Percentiles rank a stretch among this genome's conserved stretches.
phyloP scores from a whole-genome alignment of 2,797 vertebrate species.

The Sebastes melanostomus region DNA sequence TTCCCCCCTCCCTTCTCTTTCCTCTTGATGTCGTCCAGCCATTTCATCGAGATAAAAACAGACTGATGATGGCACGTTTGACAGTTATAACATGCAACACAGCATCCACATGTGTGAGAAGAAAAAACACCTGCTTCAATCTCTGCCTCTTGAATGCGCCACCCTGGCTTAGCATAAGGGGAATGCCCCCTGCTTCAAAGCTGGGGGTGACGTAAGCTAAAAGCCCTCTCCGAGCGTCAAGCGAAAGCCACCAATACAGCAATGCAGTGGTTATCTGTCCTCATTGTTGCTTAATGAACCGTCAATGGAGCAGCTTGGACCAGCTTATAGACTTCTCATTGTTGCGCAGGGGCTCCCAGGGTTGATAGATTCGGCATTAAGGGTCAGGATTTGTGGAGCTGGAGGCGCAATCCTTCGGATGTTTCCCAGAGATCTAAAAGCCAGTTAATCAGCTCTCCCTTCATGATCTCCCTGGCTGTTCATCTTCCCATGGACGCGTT shows the following conservation, averaged over 20 bases:
- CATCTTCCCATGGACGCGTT: slow-evolving; percentile 78
- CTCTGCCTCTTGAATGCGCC: slow-evolving; percentile 24
- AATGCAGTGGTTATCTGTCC: slow-evolving; percentile 70
- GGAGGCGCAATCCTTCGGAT: slow-evolving; percentile 61
- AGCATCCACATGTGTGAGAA: slow-evolving; percentile 10
- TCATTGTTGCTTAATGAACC: slow-evolving; percentile 85
- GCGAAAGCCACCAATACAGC: slow-evolving; percentile 67
- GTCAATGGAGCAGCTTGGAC: slow-evolving; percentile 74
- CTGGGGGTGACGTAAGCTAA: slow-evolving; percentile 70
- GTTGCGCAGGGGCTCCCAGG: slow-evolving; percentile 57
- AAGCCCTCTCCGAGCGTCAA: slow-evolving; percentile 62
- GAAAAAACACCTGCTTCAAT: slow-evolving; percentile 48
- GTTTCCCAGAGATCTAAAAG: slow-evolving; percentile 82
- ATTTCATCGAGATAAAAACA: slow-evolving; percentile 28
- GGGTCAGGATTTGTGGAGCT: slow-evolving; percentile 74
- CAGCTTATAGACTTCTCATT: slow-evolving; percentile 73
- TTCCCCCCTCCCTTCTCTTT: slow-evolving; percentile 2
- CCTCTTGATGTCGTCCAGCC: slow-evolving; percentile 41
- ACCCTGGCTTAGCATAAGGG: slow-evolving; percentile 35
- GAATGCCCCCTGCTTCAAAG: slow-evolving; percentile 61
- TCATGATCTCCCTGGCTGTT: slow-evolving; percentile 83
- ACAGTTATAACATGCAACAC: slow-evolving; percentile 35
- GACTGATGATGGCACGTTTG: slow-evolving; percentile 20
- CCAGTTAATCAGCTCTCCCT: slow-evolving; percentile 79
- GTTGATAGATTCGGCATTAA: slow-evolving; percentile 72